A percentile compares a stretch with the other conserved stretches of the same genome.
Evolutionary conservation across 2,113 vertebrate genomes (phyloP).

Genomic region (Taxidea taxus): DNA sequence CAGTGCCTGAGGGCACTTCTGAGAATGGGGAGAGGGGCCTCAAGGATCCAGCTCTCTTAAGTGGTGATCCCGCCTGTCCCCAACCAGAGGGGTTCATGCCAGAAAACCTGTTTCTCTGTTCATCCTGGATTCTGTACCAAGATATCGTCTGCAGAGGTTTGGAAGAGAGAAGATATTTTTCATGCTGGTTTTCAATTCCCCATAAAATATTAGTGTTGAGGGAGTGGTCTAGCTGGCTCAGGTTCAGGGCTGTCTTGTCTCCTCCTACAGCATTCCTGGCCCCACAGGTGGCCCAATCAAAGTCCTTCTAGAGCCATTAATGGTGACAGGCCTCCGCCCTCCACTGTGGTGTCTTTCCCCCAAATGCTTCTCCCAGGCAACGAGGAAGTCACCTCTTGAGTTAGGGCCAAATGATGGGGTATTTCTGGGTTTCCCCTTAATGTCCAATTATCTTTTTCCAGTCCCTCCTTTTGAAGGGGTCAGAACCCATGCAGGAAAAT

Average conservation of each 20-base stretch:
- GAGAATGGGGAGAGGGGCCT: neutral
- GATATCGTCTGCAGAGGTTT: neutral
- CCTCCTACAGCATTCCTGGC: neutral
- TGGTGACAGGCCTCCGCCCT: neutral
- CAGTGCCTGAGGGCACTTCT: neutral
- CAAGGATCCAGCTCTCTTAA: neutral
- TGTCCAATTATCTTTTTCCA: neutral
- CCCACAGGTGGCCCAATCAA: neutral
- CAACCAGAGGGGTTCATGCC: neutral
- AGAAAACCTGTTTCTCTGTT: neutral
- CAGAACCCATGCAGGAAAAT: neutral
- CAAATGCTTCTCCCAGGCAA: conserved; percentile 27
- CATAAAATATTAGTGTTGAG: neutral
- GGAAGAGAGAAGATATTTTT: conserved; percentile 5
- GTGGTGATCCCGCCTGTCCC: neutral
- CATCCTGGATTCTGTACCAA: neutral
- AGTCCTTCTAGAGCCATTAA: neutral
- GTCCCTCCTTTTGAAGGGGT: neutral
- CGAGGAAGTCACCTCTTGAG: neutral
- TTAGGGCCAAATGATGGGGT: neutral
- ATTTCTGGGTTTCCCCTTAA: conserved; percentile 9
- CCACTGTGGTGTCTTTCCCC: neutral
- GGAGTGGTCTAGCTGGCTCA: conserved; percentile 16
- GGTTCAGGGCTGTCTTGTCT: neutral
- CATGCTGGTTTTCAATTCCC: conserved; percentile 25